phyloP scores from a whole-genome alignment of 2,797 vertebrate genomes.

The Merluccius polli region DNA sequence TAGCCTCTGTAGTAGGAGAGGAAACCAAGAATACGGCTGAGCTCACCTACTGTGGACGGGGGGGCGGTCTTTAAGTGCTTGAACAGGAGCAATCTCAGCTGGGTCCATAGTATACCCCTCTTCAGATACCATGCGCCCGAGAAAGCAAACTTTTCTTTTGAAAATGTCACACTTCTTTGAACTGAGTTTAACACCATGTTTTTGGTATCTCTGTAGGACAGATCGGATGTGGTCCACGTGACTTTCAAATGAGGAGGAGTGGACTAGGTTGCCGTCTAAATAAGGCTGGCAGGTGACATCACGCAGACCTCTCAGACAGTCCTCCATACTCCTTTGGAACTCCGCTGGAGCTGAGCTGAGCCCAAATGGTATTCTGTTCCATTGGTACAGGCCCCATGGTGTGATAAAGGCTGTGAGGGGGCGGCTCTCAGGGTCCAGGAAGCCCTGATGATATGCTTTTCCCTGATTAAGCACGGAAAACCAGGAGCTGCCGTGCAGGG shows the following conservation, averaged over 20 bases:
- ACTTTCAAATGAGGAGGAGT: conserved; percentile 13
- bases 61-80: too few relatives aligned
- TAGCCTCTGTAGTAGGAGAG: conserved; percentile 17
- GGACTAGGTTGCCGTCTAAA: conserved; percentile 17
- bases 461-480: conserved; percentile 20
- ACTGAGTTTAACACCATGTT: not conserved
- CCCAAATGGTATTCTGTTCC: not conserved
- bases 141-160: not conserved
- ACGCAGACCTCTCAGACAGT: not conserved
- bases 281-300: conserved; percentile 17
- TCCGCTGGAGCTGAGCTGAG: conserved; percentile 26
- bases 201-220: not conserved
- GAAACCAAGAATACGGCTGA: not conserved
- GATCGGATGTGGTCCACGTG: conserved; percentile 4
- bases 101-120: too few relatives aligned
- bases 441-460: conserved; percentile 15
- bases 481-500: not conserved
- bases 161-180: not conserved
- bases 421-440: conserved; percentile 7
- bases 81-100: too few relatives aligned
- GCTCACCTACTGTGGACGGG: too few relatives aligned
- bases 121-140: too few relatives aligned
- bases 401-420: too few relatives aligned
- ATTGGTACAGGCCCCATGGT: not conserved
- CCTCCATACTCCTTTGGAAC: conserved; percentile 27